Base-by-base conservation (phyloP, 2,888 invertebrate species). In the Xylocampa areola region DNA sequence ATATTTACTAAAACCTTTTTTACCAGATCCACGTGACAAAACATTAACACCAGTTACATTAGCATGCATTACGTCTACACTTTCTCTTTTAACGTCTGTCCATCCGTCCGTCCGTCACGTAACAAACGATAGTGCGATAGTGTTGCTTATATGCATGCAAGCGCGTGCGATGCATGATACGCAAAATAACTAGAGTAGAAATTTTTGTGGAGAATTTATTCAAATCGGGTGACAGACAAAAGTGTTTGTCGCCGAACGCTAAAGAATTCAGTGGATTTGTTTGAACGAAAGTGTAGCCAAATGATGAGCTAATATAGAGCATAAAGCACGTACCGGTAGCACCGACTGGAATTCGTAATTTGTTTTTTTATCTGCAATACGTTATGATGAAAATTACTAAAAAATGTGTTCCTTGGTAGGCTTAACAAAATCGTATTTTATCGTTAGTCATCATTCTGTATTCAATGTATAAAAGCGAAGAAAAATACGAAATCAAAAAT, bases 41-140 rank as follows among this genome's bases (percentile, higher is more conserved):
- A 62, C 53, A 67, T 65, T 39, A 66, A 49, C 58, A 62, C 48
- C 52, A 50, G 49, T 63, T 61, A 66, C 62, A 76, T 73, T 69
- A 63, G 58, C 66, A 73, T 65, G 50, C 57, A 57, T 73, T 76
- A 76, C 67, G 63, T 74, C 23, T 36, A 58, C 67, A 62, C 74
- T 75, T 76, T 75, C 74, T 65, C 71, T 59, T 45, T 64, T 44
- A 41, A 36, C 30, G 63, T 60, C 48, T 50, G 49, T 58, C 52
- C 49, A 54, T 66, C 51, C 51, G 61, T 52, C 61, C 58, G 19
- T 55, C 61, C 58, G 23, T 41, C 59, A 51, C 68, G 66, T 58
- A 65, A 61, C 40, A 45, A n/a, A 36, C 45, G 68, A 51, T 30
- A 13, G 33, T 62, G 67, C 58, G 65, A 68, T 30, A 30, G 49